These are phyloP conservation scores for Tragelaphus oryx DNA, from an alignment of 2,797 vertebrate species.

Conservation along the genomic window DNA sequence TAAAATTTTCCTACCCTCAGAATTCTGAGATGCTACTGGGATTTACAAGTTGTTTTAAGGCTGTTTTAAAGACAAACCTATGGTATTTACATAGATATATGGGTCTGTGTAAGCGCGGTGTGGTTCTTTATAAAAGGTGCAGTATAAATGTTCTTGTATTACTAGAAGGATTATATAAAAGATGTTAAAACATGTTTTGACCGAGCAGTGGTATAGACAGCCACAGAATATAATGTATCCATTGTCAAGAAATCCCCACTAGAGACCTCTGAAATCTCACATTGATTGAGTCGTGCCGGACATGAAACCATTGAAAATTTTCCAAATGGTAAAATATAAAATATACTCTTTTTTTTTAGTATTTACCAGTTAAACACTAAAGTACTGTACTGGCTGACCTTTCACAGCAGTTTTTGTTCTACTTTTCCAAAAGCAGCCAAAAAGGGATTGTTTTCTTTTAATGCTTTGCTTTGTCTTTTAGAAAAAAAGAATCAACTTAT, in stretches of 20 bases:
- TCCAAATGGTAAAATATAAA: constrained; percentile 86
- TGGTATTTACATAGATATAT: constrained; percentile 72
- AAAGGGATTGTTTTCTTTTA: constrained; percentile 65
- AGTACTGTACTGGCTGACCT: constrained; percentile 80
- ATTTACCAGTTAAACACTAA: constrained; percentile 84
- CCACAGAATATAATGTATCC: constrained; percentile 80
- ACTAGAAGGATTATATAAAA: constrained; percentile 80
- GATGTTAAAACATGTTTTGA: constrained; percentile 81
- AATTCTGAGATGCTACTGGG: constrained; percentile 71
- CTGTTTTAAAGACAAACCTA: constrained; percentile 68
- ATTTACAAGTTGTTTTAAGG: constrained; percentile 73
- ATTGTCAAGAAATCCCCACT: constrained; percentile 82
- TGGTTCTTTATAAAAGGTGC: constrained; percentile 73
- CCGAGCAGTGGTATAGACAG: constrained; percentile 75
- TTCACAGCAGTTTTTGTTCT: constrained; percentile 76
- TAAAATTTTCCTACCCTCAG: constrained; percentile 39
- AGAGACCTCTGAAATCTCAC: constrained; percentile 78
- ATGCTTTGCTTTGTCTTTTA: constrained; percentile 65
- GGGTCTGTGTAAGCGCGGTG: constrained; percentile 72
- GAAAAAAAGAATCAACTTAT: constrained; percentile 69
- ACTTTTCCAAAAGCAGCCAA: constrained; percentile 79
- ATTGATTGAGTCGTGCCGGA: constrained; percentile 79
- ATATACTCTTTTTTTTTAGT: constrained; percentile 75
- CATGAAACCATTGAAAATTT: constrained; percentile 80
- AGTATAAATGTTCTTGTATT: constrained; percentile 76